phyloP scores from a whole-genome alignment of 2,888 invertebrate genomes.

The Petrolisthes cinctipes region DNA sequence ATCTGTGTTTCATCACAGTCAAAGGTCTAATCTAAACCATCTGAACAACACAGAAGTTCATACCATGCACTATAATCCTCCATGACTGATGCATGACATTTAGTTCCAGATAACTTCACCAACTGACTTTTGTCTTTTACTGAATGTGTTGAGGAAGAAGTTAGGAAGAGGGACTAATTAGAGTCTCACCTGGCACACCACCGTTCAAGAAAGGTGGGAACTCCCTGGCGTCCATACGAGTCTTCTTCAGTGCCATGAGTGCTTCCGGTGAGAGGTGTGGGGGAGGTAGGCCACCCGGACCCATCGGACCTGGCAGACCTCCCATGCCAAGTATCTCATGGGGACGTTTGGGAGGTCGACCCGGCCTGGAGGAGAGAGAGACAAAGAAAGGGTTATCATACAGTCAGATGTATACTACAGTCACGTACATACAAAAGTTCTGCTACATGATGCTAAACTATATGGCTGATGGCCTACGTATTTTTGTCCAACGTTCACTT shows the following conservation, averaged over 20 bases:
- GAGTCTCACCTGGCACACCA: conserved; percentile 46
- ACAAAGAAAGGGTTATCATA: too few species aligned
- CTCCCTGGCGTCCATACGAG: conserved; percentile 63
- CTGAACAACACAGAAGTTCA: too few species aligned
- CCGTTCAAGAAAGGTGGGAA: conserved; percentile 65
- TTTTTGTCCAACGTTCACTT: too few species aligned
- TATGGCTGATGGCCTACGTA: too few species aligned
- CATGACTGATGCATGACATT: too few species aligned
- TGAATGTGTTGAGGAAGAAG: neutral
- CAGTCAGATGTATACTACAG: too few species aligned
- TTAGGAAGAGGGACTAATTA: neutral
- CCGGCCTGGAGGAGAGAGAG: conserved; percentile 57
- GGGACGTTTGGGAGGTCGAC: conserved; percentile 63
- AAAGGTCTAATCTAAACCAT: too few species aligned
- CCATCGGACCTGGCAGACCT: conserved; percentile 34
- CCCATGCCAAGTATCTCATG: conserved; percentile 63
- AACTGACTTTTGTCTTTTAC: neutral
- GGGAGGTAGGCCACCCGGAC: conserved; percentile 55
- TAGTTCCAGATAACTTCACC: too few species aligned
- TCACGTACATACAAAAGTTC: too few species aligned
- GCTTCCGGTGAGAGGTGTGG: conserved; percentile 64
- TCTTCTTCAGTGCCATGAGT: conserved; percentile 65
- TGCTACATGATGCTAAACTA: too few species aligned
- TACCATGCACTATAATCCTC: too few species aligned
- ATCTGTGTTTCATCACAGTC: too few species aligned